Base-by-base conservation (phyloP, 2,113 vertebrate genomes). In the Anhinga anhinga region DNA sequence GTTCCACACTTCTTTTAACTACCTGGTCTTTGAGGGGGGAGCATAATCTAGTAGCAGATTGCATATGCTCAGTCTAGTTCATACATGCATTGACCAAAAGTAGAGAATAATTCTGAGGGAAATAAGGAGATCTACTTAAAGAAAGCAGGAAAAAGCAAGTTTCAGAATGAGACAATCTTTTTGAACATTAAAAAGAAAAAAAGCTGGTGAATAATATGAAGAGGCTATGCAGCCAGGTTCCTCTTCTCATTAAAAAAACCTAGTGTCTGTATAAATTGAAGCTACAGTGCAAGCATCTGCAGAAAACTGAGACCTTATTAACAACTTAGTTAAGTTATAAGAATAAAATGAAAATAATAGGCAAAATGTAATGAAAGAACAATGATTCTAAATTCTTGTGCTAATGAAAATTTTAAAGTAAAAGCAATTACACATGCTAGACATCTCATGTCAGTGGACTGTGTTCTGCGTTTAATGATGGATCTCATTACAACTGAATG, bases 401-500 rank as follows among this genome's bases (percentile, higher is more conserved):
- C 70, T 97, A 96, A 95, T 90, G 73, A 80, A 94, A 96, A 77
- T 95, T 95, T 77, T 95, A 82, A 97, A 93, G 86, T 65, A 89
- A 93, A 94, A 96, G 61, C 49, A 94, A 97, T 89, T 95, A 86
- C 71, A 82, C 42, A 67, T 62, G 76, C 61, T 59, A 50, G 78
- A 69, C 65, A 63, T 70, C 71, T 96, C 74, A 44, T 92, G 59
- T 97, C 93, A 92, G 65, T 94, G 88, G 80, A 95, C 89, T 90
- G 65, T 96, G 87, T 71, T 96, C 93, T 94, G 67, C 65, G 62
- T 87, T 96, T 94, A 96, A 94, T 85, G 81, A 95, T 73, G 77
- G 87, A 88, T 87, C 96, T 98, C 90, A 95, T 98, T 98, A 98
- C 83, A 74, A 73, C 3, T 86, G 72, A 91, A 93, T 92, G 66